These are phyloP conservation scores for Hetaerina titia DNA, from an alignment of 2,888 invertebrate species.

Conservation along the genomic window DNA sequence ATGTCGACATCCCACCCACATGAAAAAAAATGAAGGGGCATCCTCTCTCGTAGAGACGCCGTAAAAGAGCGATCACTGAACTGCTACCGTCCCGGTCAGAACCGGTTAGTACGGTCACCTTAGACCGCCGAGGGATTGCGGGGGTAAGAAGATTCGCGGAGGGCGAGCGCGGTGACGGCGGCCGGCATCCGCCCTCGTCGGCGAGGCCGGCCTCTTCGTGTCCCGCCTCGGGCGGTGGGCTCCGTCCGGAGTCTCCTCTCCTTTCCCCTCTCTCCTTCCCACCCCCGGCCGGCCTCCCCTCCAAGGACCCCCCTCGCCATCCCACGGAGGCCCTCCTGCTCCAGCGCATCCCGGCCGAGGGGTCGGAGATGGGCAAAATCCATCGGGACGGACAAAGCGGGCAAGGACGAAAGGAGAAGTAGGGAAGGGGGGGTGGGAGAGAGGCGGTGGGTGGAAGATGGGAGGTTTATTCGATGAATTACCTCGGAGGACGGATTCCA, in stretches of 20 bases:
- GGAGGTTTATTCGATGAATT: neutral
- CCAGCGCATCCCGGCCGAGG: neutral
- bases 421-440: too few species aligned
- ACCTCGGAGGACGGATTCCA: neutral
- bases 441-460: too few species aligned
- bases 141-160: neutral
- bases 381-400: neutral
- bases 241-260: neutral
- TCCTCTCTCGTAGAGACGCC: neutral
- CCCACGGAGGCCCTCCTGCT: neutral
- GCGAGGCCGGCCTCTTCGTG: conserved; percentile 33
- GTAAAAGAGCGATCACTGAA: neutral
- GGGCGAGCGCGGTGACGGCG: neutral
- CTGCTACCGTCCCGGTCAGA: neutral
- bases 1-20: neutral
- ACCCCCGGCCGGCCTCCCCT: neutral
- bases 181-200: neutral
- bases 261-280: neutral
- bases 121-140: neutral
- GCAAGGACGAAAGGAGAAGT: neutral
- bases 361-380: neutral
- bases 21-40: neutral
- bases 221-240: neutral
- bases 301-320: neutral
- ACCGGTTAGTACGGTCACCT: neutral